Conservation (phyloP, 2,888 invertebrate genomes). For the Acrocyrtus sp. region DNA sequence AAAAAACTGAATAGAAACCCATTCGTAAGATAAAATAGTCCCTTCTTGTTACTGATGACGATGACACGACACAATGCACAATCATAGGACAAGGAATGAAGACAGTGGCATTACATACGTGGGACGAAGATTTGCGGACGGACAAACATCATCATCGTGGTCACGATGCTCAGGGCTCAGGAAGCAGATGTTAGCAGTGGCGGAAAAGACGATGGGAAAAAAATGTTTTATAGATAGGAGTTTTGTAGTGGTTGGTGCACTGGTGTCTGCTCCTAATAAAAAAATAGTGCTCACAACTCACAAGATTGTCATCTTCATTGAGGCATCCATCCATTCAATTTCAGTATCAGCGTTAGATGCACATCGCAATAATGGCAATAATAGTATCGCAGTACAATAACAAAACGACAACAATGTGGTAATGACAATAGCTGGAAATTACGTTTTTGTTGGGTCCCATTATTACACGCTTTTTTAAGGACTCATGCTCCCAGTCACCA, state of each 20-base stretch:
- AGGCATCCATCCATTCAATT: background rate
- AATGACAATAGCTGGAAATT: constrained; percentile 36
- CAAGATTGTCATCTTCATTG: constrained; percentile 31
- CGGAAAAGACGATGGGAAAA: no score
- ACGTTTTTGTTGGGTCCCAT: constrained; percentile 21
- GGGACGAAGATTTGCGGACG: no score
- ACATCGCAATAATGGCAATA: constrained; percentile 7
- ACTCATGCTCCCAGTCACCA: no score
- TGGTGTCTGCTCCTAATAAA: no score
- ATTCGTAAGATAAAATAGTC: constrained; percentile 32
- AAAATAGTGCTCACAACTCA: no score
- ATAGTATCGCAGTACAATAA: no score
- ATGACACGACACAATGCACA: constrained; percentile 37
- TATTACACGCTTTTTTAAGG: no score
- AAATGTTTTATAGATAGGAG: no score
- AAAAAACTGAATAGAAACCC: constrained; percentile 28
- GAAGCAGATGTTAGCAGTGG: no score
- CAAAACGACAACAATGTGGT: constrained; percentile 23
- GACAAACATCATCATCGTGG: no score
- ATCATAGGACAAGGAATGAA: background rate
- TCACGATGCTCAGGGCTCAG: no score
- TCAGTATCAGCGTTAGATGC: constrained; percentile 9
- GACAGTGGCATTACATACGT: background rate
- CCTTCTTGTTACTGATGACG: constrained; percentile 9
- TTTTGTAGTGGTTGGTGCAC: no score